Base-by-base conservation (phyloP, 2,888 invertebrate genomes). In the Anoplius nigerrimus region DNA sequence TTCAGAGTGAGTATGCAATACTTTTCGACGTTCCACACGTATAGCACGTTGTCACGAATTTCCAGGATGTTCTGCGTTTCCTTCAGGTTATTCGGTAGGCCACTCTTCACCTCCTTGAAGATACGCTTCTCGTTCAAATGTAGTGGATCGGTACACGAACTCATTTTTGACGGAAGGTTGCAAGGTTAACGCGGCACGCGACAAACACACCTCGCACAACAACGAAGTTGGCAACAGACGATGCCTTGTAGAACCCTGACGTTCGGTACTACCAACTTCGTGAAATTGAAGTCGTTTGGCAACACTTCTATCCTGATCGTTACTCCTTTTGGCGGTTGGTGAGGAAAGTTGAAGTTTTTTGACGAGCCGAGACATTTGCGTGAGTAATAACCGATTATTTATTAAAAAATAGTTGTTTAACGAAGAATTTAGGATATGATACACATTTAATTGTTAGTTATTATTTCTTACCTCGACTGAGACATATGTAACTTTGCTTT, bases 11-110 rank as follows among this genome's bases (percentile, higher is more conserved):
- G 89, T 70, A 94, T 90, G 86, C 93, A 93, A 83, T 91, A 92
- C 85, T 93, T 92, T 65, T 90, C 88, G 0, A 91, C 90, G 83
- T 93, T 92, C 94, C 94, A 94, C 78, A 92, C 90, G 82, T 92
- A 94, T 64, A 94, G 88, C 77, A 93, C 91, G 86, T 93, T 92
- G 76, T 94, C 93, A 69, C 91, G 91, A 62, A 93, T 90, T 79
- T 92, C 91, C 27, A 94, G 85, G 75, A 93, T 90, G 88, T 93
- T 93, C 69, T 90, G 90, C 75, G 93, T 91, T 79, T 92, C 93
- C 68, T 90, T 90, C 71, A 89, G 89, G 80, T 91, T 91, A 55
- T 90, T 89, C 42, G 93, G 84, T 34, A 93, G 86, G 79, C 90
- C 89, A 51, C 90, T 90, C 77, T 91, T 91, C 59, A 93, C 82